A percentile compares a stretch with the other conserved stretches of the same genome.
Evolutionary conservation across 2,113 vertebrate genomes (phyloP).

Genomic region (Dolichallabes microphthalmus): DNA sequence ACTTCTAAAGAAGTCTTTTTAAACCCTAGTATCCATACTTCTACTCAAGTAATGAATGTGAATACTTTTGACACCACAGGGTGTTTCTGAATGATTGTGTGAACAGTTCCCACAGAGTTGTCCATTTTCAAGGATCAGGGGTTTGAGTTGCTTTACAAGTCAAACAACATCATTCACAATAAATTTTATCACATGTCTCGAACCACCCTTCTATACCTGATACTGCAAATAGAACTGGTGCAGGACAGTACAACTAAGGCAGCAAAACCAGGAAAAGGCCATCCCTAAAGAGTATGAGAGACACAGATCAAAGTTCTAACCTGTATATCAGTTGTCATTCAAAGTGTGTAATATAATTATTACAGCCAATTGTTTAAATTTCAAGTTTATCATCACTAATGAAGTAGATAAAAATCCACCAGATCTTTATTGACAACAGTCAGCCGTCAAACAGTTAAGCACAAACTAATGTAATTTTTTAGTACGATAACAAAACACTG

Average conservation of each 20-base stretch:
- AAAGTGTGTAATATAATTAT: neutral
- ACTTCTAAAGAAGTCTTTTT: too few species aligned
- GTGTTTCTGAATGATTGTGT: too few species aligned
- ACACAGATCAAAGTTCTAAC: neutral
- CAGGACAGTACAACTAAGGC: neutral
- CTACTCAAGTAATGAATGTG: too few species aligned
- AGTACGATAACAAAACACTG: neutral
- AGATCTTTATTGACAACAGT: constrained; percentile 56
- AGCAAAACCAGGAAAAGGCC: neutral
- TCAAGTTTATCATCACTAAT: too few species aligned
- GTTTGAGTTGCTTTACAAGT: too few species aligned
- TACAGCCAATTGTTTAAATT: neutral
- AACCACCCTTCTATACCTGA: neutral
- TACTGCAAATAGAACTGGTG: neutral
- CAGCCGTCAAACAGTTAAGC: neutral
- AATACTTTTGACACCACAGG: too few species aligned
- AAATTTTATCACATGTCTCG: too few species aligned
- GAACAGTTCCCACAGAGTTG: too few species aligned
- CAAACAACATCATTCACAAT: too few species aligned
- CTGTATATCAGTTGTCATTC: neutral
- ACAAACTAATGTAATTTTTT: neutral
- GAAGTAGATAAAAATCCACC: constrained; percentile 58
- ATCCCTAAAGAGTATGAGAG: neutral
- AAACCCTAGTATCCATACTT: too few species aligned
- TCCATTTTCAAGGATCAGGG: too few species aligned